These are phyloP conservation scores for Chaitophorus viminalis DNA, from an alignment of 2,888 invertebrate species.

Conservation along the genomic window DNA sequence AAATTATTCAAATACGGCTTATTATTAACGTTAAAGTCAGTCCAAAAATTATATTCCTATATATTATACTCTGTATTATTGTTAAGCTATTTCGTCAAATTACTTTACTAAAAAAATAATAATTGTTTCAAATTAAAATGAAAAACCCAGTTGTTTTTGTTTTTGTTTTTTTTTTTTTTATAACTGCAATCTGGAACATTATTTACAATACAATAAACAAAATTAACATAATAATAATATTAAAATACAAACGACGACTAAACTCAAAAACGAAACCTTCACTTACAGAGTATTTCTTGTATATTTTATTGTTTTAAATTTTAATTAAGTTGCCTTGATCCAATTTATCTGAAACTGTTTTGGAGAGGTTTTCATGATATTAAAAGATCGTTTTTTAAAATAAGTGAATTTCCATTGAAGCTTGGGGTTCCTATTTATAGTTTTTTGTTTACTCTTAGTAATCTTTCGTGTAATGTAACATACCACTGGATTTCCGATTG, in stretches of 20 bases:
- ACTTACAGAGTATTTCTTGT: not conserved
- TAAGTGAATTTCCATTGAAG: not conserved
- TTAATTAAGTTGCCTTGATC: not conserved
- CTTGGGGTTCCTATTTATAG: not conserved
- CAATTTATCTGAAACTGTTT: not conserved
- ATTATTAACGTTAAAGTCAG: not conserved
- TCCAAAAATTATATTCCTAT: not conserved
- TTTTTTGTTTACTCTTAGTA: not conserved
- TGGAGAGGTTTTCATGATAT: not conserved
- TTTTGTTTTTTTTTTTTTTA: not conserved
- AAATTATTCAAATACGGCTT: not conserved
- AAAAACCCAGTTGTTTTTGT: not conserved
- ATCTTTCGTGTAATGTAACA: not conserved
- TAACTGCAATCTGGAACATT: not conserved
- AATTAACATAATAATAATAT: constrained; percentile 9
- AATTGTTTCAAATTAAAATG: not conserved
- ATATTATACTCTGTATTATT: not conserved
- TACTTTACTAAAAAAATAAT: not conserved
- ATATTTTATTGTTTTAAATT: constrained; percentile 4
- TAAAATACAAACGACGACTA: not conserved
- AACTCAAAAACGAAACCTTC: not conserved
- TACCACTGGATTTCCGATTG: not conserved
- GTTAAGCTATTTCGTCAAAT: not conserved
- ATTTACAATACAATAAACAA: not conserved
- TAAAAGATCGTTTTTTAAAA: not conserved